Base-by-base conservation (phyloP, 2,888 invertebrate genomes). In the Harpalus rufipes region DNA sequence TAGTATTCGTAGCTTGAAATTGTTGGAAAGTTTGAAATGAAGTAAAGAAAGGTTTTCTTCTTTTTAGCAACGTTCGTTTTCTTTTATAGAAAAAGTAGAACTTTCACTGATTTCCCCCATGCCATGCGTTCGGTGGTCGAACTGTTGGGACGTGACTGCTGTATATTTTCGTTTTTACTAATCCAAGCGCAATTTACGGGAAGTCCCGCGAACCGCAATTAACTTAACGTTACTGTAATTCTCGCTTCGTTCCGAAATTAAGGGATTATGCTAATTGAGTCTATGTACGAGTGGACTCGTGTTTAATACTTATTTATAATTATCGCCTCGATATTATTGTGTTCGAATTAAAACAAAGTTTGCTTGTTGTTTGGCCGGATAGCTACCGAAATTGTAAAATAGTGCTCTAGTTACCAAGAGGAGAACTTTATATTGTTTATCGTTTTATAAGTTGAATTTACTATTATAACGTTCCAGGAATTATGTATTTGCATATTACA, bases 231-330 rank as follows among this genome's bases (percentile, higher is more conserved):
- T 87, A 86, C 87, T 87, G 87, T 87, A 88, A 88, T 88, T 88
- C 88, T 87, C 87, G 86, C 87, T 86, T 87, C 87, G 87, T 88
- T 89, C 87, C 86, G 87, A 87, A 87, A 88, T 88, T 88, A 87
- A 85, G 87, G 88, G 89, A 88, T 88, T 89, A 89, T 88, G 88
- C 87, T 88, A 89, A 89, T 89, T 87, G 88, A 87, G 87, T 87
- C 85, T 83, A 83, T 86, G 25, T 58, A 51, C 72, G 10, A 39
- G 14, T 63, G 44, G 10, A 41, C 76, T 78, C 58, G 84, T 65
- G 59, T 80, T 85, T 87, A 87, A 87, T 87, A 88, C 88, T 88
- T 89, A 89, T 88, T 89, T 88, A 88, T 88, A 88, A 89, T 88
- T 88, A 88, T 88, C 86, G 87, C 86, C 86, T 86, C 78, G 78